Conservation (phyloP, 2,797 vertebrate genomes). For the Triplophysa bombifrons region DNA sequence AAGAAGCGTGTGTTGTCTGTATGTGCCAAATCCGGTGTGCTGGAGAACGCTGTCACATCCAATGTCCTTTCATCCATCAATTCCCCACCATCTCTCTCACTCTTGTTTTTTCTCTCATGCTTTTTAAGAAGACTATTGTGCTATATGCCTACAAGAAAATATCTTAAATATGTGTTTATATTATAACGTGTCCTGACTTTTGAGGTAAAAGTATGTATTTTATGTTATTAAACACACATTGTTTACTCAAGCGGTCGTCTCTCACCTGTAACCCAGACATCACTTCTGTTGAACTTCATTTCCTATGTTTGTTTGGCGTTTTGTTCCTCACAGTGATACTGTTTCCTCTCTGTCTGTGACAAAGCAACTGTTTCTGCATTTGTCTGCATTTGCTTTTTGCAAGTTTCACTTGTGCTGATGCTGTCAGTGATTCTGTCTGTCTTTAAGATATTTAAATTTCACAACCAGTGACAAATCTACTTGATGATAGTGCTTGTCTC, state of each 20-base stretch:
- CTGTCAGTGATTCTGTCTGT: neutral
- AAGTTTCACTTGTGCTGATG: neutral
- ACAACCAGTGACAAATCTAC: no score
- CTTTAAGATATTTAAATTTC: no score
- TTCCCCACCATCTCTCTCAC: neutral
- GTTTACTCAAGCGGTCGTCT: constrained; percentile 36
- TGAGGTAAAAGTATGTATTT: neutral
- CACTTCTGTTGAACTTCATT: constrained; percentile 36
- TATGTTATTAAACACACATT: neutral
- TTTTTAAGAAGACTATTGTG: neutral
- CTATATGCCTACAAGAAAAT: neutral
- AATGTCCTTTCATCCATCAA: neutral
- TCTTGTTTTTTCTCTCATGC: neutral
- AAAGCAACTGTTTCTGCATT: constrained; percentile 12
- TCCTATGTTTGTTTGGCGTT: constrained; percentile 52
- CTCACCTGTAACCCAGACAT: constrained; percentile 40
- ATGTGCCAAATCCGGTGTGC: constrained; percentile 7
- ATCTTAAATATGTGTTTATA: neutral
- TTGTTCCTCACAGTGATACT: constrained; percentile 54
- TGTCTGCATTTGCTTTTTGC: neutral
- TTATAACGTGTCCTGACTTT: neutral
- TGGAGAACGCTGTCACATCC: neutral
- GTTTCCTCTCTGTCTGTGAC: constrained; percentile 35
- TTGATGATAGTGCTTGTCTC: no score
- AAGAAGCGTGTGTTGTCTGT: neutral